Percentiles rank a stretch among this genome's conserved stretches.
phyloP scores from a whole-genome alignment of 2,113 vertebrate genomes.

The Brachionichthys hirsutus region DNA sequence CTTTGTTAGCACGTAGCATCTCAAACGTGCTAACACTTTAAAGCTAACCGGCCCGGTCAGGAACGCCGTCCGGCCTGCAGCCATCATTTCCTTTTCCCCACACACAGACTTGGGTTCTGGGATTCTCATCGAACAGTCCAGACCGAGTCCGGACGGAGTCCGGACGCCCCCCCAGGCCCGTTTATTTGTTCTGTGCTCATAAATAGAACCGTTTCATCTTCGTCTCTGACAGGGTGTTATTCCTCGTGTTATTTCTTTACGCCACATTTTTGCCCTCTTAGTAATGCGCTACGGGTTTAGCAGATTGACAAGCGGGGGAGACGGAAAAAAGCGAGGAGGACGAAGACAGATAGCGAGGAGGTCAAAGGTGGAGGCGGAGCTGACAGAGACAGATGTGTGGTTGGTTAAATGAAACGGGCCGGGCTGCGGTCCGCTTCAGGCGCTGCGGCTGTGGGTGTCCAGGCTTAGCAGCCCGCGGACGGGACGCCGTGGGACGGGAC shows the following conservation, averaged over 20 bases:
- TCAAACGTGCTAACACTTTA: background rate
- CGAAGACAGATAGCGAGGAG: constrained; percentile 36
- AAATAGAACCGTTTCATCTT: constrained; percentile 53
- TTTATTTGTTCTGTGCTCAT: constrained; percentile 50
- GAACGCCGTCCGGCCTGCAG: no score
- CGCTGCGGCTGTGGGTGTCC: constrained; percentile 63
- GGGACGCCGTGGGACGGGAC: constrained; percentile 50
- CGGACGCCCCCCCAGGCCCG: constrained; percentile 30
- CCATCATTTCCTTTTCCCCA: no score
- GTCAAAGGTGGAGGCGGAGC: constrained; percentile 47
- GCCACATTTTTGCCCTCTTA: constrained; percentile 44
- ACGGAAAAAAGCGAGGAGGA: constrained; percentile 15
- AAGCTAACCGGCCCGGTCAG: no score
- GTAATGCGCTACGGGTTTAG: constrained; percentile 52
- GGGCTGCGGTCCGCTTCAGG: constrained; percentile 35
- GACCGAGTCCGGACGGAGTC: no score
- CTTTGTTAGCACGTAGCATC: background rate
- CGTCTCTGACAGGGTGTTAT: constrained; percentile 31
- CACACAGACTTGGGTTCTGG: no score
- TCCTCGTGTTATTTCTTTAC: constrained; percentile 45
- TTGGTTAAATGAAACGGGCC: constrained; percentile 58
- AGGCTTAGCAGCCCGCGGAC: constrained; percentile 49
- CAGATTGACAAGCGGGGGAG: constrained; percentile 43
- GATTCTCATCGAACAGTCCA: no score
- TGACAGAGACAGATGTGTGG: constrained; percentile 57